Base-by-base conservation (phyloP, 2,888 invertebrate genomes). In the Ceratothoa steindachneri region DNA sequence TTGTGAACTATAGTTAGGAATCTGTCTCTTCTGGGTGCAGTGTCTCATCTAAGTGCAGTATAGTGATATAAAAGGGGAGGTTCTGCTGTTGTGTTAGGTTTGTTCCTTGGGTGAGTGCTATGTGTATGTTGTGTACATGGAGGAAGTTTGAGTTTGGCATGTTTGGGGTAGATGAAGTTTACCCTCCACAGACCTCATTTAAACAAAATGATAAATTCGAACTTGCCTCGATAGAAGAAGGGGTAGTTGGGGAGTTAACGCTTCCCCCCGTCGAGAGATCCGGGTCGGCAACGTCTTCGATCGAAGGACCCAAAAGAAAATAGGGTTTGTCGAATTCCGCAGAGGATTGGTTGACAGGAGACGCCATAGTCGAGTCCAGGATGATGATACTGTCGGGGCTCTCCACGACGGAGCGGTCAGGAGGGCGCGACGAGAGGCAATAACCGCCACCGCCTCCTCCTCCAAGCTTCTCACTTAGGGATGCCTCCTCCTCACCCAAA, bases 211-310 rank as follows among this genome's bases (percentile, higher is more conserved):
- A n/a, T n/a, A n/a, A n/a, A n/a, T n/a, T n/a, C n/a, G n/a, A n/a
- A n/a, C n/a, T n/a, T n/a, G n/a, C n/a, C 77, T 77, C 77, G 53
- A 77, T 74, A 27, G 77, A 77, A 1, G 77, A 77, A 7, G 77
- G 77, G n/a, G 77, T 73, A 1, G 73, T 74, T 2, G 71, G 66
- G 9, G 77, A 77, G 24, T 73, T 77, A 22, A 77, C 66, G 9
- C 69, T 60, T 12, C 60, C 27, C 27, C 27, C 60, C 12, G 2
- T 12, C 12, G 19, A 24, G 12, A 60, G 1, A 5, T 5, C 15
- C 15, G 41, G 41, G 5, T 5, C 7, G 15, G 15, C 15, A 41
- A 9, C 15, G 5, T 5, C 7, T 9, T 9, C 5, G 41, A 41
- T 9, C 12, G 24, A 7, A 60, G 1, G 2, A 2, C 1, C 52